A percentile compares a stretch with the other conserved stretches of the same genome.
These are phyloP conservation scores for Henricia sp. DNA, from an alignment of 53 echinoderm and acorn worm genomes.

Conservation along the genomic window DNA sequence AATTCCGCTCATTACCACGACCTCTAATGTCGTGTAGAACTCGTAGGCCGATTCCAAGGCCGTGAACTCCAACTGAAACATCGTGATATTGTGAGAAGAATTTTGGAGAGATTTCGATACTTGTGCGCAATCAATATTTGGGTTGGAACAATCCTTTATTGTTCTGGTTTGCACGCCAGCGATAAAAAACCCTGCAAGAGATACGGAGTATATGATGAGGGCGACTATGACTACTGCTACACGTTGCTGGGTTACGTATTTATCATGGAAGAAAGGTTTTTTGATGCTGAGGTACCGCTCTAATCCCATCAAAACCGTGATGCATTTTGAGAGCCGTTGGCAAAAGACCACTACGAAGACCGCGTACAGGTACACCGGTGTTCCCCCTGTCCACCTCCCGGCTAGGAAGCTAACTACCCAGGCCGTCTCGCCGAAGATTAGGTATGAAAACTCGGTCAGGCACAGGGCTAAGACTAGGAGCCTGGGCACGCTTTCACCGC, in stretches of 20 bases:
- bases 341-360: slow-evolving; percentile 69
- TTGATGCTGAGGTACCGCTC: slow-evolving; percentile 91
- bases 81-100: neutral
- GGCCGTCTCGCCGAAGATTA: slow-evolving; percentile 75
- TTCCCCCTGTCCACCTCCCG: slow-evolving; percentile 66
- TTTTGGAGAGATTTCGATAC: neutral
- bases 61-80: neutral
- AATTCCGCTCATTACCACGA: slow-evolving; percentile 57
- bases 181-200: slow-evolving; percentile 53
- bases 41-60: slow-evolving; percentile 63
- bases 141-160: neutral
- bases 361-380: slow-evolving; percentile 46
- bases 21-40: slow-evolving; percentile 70
- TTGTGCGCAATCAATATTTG: neutral
- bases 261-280: slow-evolving; percentile 92
- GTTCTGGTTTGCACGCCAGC: slow-evolving; percentile 40
- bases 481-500: slow-evolving; percentile 76
- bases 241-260: slow-evolving; percentile 67
- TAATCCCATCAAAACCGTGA: slow-evolving; percentile 90
- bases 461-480: slow-evolving; percentile 81
- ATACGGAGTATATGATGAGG: slow-evolving; percentile 61
- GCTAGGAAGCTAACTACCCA: slow-evolving; percentile 68
- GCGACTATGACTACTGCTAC: slow-evolving; percentile 54
- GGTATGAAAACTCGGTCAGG: slow-evolving; percentile 70
- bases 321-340: slow-evolving; percentile 74